Evolutionary conservation across 2,888 invertebrate species (phyloP), one percentile per base, ranked within the genome.

Genomic region (Leptopilina drosophilae): DNA sequence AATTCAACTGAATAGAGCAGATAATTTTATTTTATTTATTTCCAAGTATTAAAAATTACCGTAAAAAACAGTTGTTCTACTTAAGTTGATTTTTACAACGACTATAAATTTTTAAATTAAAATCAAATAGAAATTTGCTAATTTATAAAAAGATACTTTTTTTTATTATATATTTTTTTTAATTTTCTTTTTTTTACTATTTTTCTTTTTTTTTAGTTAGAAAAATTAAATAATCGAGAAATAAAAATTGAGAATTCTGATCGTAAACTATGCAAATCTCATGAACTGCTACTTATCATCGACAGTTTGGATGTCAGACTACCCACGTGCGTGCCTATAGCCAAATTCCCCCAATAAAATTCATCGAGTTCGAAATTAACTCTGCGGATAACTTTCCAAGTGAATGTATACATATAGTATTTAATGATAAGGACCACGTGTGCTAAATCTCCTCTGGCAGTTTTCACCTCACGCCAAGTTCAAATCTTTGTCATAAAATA

Each of bases 251-350:
- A 59, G 2, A 8, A 42, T 5, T 59, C 49, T 14, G 26, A 12
- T 73, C 33, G 73, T 53, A 56, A 56, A 56, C 56, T 56, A 33
- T n/a, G 9, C 33, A 15, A 67, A 53, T 1, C 42, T 42, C 42
- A 59, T 15, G 56, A 85, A 85, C 82, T 85, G 81, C 82, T 83
- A 85, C 83, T 85, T 83, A 84, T 84, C 84, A 83, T 85, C 82
- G 84, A 83, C 81, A 82, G 84, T 77, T 82, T 80, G 66, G 73
- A 79, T 78, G 79, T 80, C 78, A 78, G 77, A 78, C 76, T 46
- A 67, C 40, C 11, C 11, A 49, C 49, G 49, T 49, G 49, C 20
- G 64, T 53, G 56, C 67, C 77, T 78, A 62, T 78, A 80, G 82
- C 81, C 80, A 62, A 69, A 64, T 64, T 42, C 75, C 15, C 81